Conservation (phyloP, 2,888 invertebrate species). For the Eueremaeus valkanovi region DNA sequence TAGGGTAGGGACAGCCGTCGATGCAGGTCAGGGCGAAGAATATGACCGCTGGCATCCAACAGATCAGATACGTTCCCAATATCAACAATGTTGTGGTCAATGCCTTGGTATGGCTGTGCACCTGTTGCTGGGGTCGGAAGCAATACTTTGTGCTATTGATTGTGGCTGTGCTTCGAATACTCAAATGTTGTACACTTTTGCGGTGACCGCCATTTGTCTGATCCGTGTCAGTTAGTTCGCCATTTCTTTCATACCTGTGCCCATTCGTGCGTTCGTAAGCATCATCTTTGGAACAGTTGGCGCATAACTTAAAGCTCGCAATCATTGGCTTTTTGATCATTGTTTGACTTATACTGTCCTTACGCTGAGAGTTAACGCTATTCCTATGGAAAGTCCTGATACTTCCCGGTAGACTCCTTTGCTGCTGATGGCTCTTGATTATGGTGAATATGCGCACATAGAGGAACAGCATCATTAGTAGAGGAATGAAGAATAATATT, state of each 20-base stretch:
- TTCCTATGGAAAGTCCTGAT: constrained; percentile 10
- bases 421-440: constrained; percentile 50
- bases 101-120: constrained; percentile 34
- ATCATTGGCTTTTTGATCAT: not conserved
- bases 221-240: not conserved
- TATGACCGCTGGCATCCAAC: constrained; percentile 62
- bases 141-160: not conserved
- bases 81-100: constrained; percentile 43
- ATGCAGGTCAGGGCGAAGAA: constrained; percentile 60
- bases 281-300: not conserved
- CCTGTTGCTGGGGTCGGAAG: not conserved
- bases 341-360: not conserved
- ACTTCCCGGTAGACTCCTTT: constrained; percentile 23
- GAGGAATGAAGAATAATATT: constrained; percentile 59
- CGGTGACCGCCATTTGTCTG: not conserved
- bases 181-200: not conserved
- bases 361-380: not conserved
- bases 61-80: constrained; percentile 60
- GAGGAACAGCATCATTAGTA: constrained; percentile 60
- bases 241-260: not conserved
- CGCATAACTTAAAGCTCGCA: not conserved
- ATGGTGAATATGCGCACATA: constrained; percentile 62
- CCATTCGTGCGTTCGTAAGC: not conserved
- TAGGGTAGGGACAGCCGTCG: constrained; percentile 53
- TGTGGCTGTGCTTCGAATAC: not conserved